Percentiles rank a stretch among this genome's conserved stretches.
These are phyloP conservation scores for Gari tellinella DNA, from an alignment of 2,888 invertebrate genomes.

Conservation along the genomic window DNA sequence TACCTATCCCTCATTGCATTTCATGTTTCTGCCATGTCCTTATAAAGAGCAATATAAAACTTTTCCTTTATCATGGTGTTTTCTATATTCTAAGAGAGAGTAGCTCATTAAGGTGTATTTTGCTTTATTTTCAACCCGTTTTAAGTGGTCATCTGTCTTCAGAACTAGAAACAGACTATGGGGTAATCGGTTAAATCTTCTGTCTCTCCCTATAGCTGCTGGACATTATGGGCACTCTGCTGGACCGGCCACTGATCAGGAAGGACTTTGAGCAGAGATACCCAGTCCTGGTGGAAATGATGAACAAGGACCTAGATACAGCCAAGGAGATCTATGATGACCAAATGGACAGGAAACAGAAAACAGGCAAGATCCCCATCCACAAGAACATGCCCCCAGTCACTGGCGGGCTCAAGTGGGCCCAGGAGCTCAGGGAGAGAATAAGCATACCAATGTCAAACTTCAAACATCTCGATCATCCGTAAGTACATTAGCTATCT, in stretches of 20 bases:
- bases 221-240: slow-evolving; percentile 93
- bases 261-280: slow-evolving; percentile 95
- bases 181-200: too few species aligned
- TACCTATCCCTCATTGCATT: too few species aligned
- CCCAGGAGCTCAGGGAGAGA: slow-evolving; percentile 88
- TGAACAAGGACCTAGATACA: slow-evolving; percentile 80
- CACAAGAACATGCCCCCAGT: slow-evolving; percentile 93
- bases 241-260: slow-evolving; percentile 94
- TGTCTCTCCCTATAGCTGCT: too few species aligned
- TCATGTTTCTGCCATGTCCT: too few species aligned
- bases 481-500: slow-evolving; percentile 83
- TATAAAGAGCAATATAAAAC: too few species aligned
- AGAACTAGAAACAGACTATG: too few species aligned
- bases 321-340: slow-evolving; percentile 82
- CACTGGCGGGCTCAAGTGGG: slow-evolving; percentile 93
- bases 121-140: too few species aligned
- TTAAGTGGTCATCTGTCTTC: too few species aligned
- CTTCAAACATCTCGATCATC: slow-evolving; percentile 93
- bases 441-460: slow-evolving; percentile 86
- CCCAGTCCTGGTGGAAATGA: slow-evolving; percentile 90
- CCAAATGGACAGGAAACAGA: slow-evolving; percentile 68
- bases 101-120: too few species aligned
- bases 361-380: slow-evolving; percentile 84
- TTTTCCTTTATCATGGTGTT: too few species aligned
- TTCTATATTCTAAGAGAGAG: too few species aligned